Percentiles rank a stretch among this genome's conserved stretches.
Conservation (phyloP, 2,888 invertebrate genomes). For the Sarcophaga caerulescens region DNA sequence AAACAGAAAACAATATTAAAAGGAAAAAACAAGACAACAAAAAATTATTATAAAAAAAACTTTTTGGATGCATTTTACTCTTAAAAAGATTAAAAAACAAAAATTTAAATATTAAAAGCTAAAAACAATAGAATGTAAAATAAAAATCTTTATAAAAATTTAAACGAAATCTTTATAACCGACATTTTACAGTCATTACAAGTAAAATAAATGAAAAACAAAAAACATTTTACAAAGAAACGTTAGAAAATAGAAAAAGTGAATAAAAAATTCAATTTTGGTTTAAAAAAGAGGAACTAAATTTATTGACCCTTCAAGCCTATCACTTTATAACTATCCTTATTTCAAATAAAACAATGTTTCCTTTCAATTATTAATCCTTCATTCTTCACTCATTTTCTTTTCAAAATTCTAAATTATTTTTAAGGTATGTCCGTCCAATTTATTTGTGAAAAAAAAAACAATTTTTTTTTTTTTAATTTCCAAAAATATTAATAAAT, state of each 20-base stretch:
- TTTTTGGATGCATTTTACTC: slow-evolving; percentile 79
- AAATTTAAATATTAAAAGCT: slow-evolving; percentile 58
- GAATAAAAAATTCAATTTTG: background rate
- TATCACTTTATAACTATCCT: too few relatives aligned
- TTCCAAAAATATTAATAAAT: background rate
- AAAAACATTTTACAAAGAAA: slow-evolving; percentile 59
- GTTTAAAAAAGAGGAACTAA: background rate
- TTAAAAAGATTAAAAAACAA: slow-evolving; percentile 59
- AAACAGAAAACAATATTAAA: slow-evolving; percentile 56
- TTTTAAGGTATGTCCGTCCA: slow-evolving; percentile 54
- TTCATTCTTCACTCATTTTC: background rate
- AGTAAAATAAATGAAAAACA: slow-evolving; percentile 11
- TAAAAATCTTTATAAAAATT: slow-evolving; percentile 37
- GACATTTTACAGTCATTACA: slow-evolving; percentile 59
- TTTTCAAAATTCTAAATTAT: background rate
- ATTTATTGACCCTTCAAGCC: background rate
- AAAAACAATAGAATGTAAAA: slow-evolving; percentile 40
- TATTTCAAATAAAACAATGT: background rate
- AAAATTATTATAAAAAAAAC: slow-evolving; percentile 66
- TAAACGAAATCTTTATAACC: slow-evolving; percentile 62
- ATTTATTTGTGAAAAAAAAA: background rate
- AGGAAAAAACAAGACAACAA: slow-evolving; percentile 39
- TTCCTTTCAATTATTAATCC: background rate
- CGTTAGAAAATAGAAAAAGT: background rate
- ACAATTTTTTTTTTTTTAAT: slow-evolving; percentile 5